Percentiles rank a stretch among this genome's conserved stretches.
phyloP scores from a whole-genome alignment of 2,113 vertebrate species.

The Coryphaenoides rupestris region DNA sequence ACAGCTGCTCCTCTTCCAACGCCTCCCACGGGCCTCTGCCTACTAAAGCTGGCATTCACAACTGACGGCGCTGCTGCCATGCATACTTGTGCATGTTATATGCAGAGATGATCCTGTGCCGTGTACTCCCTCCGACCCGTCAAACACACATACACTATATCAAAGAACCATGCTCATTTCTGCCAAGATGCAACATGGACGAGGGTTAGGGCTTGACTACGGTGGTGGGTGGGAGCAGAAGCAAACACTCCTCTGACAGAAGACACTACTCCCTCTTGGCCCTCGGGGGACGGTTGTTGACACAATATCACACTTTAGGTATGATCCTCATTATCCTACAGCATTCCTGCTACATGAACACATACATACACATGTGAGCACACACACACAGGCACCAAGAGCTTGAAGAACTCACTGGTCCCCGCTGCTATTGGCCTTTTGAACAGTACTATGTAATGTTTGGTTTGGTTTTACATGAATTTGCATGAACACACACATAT shows the following conservation, averaged over 20 bases:
- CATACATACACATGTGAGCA: neutral
- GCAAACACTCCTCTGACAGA: too few relatives aligned
- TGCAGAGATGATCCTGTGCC: neutral
- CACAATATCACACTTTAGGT: neutral
- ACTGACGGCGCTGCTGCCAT: conserved; percentile 21
- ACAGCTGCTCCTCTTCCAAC: conserved; percentile 39
- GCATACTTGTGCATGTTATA: conserved; percentile 2
- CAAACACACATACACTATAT: neutral
- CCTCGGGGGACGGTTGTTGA: neutral
- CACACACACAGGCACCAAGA: neutral
- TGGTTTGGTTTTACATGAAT: too few relatives aligned
- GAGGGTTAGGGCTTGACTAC: too few relatives aligned
- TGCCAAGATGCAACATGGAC: too few relatives aligned
- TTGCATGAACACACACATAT: too few relatives aligned
- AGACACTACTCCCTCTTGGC: neutral
- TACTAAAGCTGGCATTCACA: conserved; percentile 38
- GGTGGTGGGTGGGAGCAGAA: too few relatives aligned
- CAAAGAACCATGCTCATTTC: too few relatives aligned
- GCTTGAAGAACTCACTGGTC: too few relatives aligned
- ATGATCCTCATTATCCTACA: conserved; percentile 2
- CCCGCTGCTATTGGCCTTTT: too few relatives aligned
- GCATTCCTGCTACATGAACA: neutral
- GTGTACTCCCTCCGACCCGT: too few relatives aligned
- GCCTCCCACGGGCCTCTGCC: conserved; percentile 17
- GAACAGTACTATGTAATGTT: too few relatives aligned